Base-by-base conservation (phyloP, 1,140 invertebrate species). In the Dryas iulia region DNA sequence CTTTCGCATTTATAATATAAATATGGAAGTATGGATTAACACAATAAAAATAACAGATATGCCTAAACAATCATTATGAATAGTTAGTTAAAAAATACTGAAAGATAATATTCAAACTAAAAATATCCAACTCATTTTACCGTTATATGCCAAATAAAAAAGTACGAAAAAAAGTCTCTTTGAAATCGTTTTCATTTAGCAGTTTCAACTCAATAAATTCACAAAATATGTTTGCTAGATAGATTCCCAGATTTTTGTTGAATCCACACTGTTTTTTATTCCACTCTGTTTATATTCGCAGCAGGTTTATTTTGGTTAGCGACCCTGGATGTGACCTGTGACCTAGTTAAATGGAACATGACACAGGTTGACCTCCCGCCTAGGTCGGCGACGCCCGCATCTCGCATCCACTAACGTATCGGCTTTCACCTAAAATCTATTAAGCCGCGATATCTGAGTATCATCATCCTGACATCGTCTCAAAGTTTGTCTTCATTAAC, bases 341-440 rank as follows among this genome's bases (percentile, higher is more conserved):
- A 84, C 82, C 81, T 72, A 82, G 79, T 79, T 84, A 67, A 71
- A 73, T 74, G 71, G 78, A 73, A 54, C 76, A 62, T 78, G 81
- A 82, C 78, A 81, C 69, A 59, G 30, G 77, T 78, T 84, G 82
- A 84, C 83, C 83, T 76, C 78, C 74, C 72, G 81, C 77, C 82
- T 81, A 78, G 82, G 83, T 83, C 82, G 71, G 65, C 70, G 71
- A 47, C 72, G 66, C 67, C 66, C 72, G 77, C 76, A 77, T 79
- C 74, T 77, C 70, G 47, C 59, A 60, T 61, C 39, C 58, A 58
- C 53, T 53, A 70, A 52, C 70, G 65, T 74, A 78, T 75, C 72
- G 72, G 71, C 69, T 69, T 65, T 71, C 61, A 54, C 57, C 65
- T 64, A 59, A 74, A 73, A 72, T 73, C 69, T 59, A 25, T 59